Conservation (phyloP, 2,797 vertebrate genomes). For the Channa striata region DNA sequence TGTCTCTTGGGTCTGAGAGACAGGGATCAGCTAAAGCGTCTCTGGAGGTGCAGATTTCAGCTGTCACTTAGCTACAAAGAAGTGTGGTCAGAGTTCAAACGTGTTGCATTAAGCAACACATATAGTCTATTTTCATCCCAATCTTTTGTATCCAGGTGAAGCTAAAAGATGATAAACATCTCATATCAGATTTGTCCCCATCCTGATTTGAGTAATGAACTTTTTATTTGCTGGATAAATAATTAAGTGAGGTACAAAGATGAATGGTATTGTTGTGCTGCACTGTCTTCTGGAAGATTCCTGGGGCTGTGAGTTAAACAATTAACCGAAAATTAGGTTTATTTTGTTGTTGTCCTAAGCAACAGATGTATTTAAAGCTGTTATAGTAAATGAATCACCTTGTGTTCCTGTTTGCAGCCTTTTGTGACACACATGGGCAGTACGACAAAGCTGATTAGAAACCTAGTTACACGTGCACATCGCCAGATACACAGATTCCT, state of each 20-base stretch:
- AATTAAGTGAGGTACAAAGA: conserved; percentile 27
- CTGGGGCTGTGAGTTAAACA: conserved; percentile 11
- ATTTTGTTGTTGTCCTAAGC: too few relatives aligned
- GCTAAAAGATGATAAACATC: conserved; percentile 10
- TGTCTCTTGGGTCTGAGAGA: conserved; percentile 33
- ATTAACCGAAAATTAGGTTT: too few relatives aligned
- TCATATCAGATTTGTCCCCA: conserved; percentile 15
- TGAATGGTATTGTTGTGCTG: conserved; percentile 3
- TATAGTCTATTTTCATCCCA: background rate
- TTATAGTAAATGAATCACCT: too few relatives aligned
- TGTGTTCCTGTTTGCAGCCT: too few relatives aligned
- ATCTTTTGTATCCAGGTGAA: conserved; percentile 1
- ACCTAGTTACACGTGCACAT: too few relatives aligned
- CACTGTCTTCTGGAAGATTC: conserved; percentile 33
- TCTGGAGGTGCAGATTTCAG: conserved; percentile 45
- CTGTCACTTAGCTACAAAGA: conserved; percentile 44
- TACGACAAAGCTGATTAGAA: too few relatives aligned
- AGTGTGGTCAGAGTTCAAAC: conserved; percentile 29
- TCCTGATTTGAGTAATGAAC: conserved; percentile 28
- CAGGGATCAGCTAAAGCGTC: conserved; percentile 36
- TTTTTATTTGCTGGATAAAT: conserved; percentile 39
- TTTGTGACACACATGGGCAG: too few relatives aligned
- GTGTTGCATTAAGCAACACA: background rate
- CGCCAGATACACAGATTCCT: too few relatives aligned
- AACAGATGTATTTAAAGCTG: too few relatives aligned